phyloP scores from a whole-genome alignment of 2,888 invertebrate species.

The Drosophila borborema region DNA sequence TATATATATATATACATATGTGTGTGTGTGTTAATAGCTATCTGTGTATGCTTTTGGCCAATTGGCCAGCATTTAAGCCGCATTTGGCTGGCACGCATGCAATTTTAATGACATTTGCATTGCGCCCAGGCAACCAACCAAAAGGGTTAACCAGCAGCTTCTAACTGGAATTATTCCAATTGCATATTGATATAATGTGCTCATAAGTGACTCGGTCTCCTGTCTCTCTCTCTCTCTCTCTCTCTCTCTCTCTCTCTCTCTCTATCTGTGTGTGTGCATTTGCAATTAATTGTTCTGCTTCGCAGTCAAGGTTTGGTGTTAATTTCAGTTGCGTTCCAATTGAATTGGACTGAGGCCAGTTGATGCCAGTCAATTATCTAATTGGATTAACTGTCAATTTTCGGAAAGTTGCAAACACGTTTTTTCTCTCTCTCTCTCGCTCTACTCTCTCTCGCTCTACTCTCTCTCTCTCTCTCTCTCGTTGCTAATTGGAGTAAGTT shows the following conservation, averaged over 20 bases:
- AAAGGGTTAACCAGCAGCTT: not conserved
- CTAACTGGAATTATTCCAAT: conserved; percentile 27
- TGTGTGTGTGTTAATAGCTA: not conserved
- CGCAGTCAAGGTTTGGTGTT: conserved; percentile 15
- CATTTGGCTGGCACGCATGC: not conserved
- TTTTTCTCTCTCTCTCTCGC: not conserved
- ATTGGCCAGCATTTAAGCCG: conserved; percentile 9
- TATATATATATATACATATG: accelerated
- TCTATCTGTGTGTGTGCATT: not conserved
- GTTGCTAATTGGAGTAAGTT: not conserved
- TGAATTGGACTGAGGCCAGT: not conserved
- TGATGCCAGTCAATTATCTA: conserved; percentile 5
- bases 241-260: not conserved
- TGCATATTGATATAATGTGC: conserved; percentile 4
- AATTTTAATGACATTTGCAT: conserved; percentile 35
- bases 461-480: too few relatives aligned
- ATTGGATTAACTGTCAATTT: not conserved
- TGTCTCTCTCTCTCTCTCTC: not conserved
- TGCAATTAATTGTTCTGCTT: conserved; percentile 22
- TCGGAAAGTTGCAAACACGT: not conserved
- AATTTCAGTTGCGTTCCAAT: conserved; percentile 3
- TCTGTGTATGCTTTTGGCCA: not conserved
- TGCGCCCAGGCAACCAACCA: not conserved
- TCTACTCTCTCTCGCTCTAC: too few relatives aligned
- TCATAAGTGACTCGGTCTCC: not conserved